Evolutionary conservation across 2,113 vertebrate species (phyloP).

Genomic region (Conger conger): DNA sequence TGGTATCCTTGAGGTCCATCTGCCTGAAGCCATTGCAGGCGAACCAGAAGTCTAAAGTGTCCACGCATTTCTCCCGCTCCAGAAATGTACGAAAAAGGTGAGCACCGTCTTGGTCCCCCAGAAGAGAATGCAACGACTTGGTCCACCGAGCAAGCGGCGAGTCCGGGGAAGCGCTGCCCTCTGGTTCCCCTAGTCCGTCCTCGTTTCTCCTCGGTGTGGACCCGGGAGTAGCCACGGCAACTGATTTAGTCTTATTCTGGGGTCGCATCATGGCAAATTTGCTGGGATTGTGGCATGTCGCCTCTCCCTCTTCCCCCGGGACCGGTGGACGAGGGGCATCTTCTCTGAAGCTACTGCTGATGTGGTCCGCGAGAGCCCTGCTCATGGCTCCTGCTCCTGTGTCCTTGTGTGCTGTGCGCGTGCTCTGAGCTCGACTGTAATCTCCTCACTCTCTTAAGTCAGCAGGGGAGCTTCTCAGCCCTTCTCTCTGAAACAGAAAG

Average conservation of each 20-base stretch:
- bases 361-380: conserved; percentile 81
- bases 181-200: conserved; percentile 91
- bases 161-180: conserved; percentile 93
- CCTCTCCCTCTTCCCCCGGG: conserved; percentile 94
- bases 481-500: conserved; percentile 84
- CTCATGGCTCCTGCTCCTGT: conserved; percentile 83
- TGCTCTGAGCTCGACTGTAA: conserved; percentile 72
- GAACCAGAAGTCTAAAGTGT: conserved; percentile 97
- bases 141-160: conserved; percentile 91
- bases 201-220: conserved; percentile 84
- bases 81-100: conserved; percentile 93
- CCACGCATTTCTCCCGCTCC: conserved; percentile 92
- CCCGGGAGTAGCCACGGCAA: conserved; percentile 61
- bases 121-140: conserved; percentile 90
- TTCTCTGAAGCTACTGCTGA: conserved; percentile 92
- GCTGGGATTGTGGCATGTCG: conserved; percentile 73
- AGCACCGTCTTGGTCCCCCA: conserved; percentile 95
- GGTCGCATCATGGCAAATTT: conserved; percentile 71
- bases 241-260: conserved; percentile 70
- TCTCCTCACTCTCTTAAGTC: conserved; percentile 90
- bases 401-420: conserved; percentile 51
- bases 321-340: conserved; percentile 96
- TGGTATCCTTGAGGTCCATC: conserved; percentile 95
- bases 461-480: conserved; percentile 88
- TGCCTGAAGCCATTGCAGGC: conserved; percentile 98